Percentiles rank a stretch among this genome's conserved stretches.
phyloP scores from a whole-genome alignment of 2,797 vertebrate species.

The Smutsia temminckii region DNA sequence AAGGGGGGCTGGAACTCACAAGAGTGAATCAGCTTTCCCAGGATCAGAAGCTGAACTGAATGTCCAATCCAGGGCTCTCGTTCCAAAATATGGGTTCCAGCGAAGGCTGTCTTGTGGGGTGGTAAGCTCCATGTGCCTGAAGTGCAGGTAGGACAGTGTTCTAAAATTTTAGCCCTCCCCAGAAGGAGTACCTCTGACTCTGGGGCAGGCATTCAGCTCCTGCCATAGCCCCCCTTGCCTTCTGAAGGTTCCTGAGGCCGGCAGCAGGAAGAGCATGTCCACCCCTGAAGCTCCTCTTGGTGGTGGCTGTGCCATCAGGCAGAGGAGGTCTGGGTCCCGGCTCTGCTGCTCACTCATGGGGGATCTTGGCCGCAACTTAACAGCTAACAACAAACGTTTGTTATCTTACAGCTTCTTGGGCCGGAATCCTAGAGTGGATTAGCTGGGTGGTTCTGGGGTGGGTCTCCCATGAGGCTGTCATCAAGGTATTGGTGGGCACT shows the following conservation, averaged over 20 bases:
- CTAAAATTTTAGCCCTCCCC: background rate
- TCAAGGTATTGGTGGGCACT: too few relatives aligned
- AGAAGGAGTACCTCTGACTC: background rate
- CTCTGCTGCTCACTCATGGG: background rate
- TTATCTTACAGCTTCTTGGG: background rate
- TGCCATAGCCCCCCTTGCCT: fast-evolving
- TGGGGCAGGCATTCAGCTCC: background rate
- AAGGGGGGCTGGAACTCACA: background rate
- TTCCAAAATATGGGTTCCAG: background rate
- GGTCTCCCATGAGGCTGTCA: fast-evolving
- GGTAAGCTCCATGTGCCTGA: background rate
- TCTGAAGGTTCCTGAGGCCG: background rate
- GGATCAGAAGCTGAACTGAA: fast-evolving
- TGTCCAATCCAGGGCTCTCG: background rate
- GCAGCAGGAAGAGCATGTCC: background rate
- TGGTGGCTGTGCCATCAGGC: background rate
- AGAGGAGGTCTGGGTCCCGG: background rate
- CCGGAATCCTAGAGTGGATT: too few relatives aligned
- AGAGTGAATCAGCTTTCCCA: background rate
- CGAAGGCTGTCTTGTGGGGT: background rate
- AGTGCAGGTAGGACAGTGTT: background rate
- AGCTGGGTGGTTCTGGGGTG: background rate
- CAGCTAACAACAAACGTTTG: fast-evolving
- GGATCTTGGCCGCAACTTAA: background rate
- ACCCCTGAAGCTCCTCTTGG: background rate